Evolutionary conservation across 2,888 invertebrate genomes (phyloP), one percentile per base, ranked within the genome.

Genomic region (Rhingia campestris): DNA sequence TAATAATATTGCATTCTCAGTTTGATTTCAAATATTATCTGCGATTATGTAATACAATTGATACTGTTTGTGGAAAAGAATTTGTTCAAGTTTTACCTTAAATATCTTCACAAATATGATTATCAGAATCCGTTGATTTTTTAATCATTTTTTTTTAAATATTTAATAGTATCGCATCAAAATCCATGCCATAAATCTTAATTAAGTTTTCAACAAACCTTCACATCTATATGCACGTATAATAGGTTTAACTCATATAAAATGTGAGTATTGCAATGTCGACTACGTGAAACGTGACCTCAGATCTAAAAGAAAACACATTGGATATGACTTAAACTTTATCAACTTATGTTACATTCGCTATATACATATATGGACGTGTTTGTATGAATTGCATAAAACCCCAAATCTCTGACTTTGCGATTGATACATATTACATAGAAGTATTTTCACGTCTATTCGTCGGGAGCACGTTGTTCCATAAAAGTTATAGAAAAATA

Each of bases 391-490:
- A 10, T 58, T 41, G 22, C 10, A 45, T 6, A 10, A 49, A 14
- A 37, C 59, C 41, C 39, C 33, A 58, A 70, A 59, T 49, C 70
- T 33, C 33, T 33, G 59, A 32, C 9, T 6, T n/a, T 4, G 41
- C 41, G 49, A 70, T 59, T 70, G 70, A 59, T 70, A 70, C 58
- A 59, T 70, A 39, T 59, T 58, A 59, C 5, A n/a, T 6, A 49
- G 49, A 70, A 69, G 49, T 59, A 59, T 59, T 49, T 59, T 14
- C 70, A 59, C 70, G 49, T 70, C 32, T 58, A 14, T 39, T 58
- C 39, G 39, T 37, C 22, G 22, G 10, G 47, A 39, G 37, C 47
- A 69, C 69, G 56, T 58, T 49, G 35, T 47, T 58, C 12, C 30
- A 47, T 30, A 58, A 47, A 69, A 69, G 12, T 58, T 58, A 47